These are phyloP conservation scores for Drosophila melanocephala DNA, from an alignment of 2,888 invertebrate genomes.

Conservation along the genomic window DNA sequence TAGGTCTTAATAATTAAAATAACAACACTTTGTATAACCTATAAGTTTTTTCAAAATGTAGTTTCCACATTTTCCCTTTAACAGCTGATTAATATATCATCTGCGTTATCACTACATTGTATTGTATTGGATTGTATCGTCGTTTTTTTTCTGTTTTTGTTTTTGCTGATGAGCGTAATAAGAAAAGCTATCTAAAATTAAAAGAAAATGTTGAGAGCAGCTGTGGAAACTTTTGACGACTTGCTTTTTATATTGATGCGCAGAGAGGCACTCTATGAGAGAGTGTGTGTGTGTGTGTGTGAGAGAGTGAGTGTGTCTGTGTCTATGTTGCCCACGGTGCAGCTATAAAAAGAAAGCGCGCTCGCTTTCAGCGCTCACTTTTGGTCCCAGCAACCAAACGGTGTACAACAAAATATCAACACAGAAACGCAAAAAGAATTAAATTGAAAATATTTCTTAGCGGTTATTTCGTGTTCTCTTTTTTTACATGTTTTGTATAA, in stretches of 20 bases:
- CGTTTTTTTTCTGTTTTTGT: not conserved
- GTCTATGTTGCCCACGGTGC: slow-evolving; percentile 33
- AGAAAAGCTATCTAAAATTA: slow-evolving; percentile 59
- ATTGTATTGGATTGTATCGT: slow-evolving; percentile 6
- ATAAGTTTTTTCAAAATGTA: not conserved
- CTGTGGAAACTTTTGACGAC: slow-evolving; percentile 46
- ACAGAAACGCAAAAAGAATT: slow-evolving; percentile 29
- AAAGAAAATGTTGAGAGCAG: slow-evolving; percentile 64
- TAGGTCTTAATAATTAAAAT: not conserved
- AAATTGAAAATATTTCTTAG: slow-evolving; percentile 9
- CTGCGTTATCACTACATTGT: slow-evolving; percentile 50
- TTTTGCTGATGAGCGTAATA: slow-evolving; percentile 22
- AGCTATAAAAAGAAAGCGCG: slow-evolving; percentile 75
- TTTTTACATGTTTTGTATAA: slow-evolving; percentile 32
- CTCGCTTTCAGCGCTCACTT: slow-evolving; percentile 82
- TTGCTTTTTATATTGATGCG: slow-evolving; percentile 38
- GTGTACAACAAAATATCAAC: slow-evolving; percentile 59
- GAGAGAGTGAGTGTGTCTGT: slow-evolving; percentile 7
- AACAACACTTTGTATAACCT: not conserved
- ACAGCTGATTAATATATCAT: slow-evolving; percentile 9
- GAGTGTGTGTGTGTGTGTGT: slow-evolving; percentile 7
- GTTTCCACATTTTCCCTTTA: not conserved
- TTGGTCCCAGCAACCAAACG: slow-evolving; percentile 83
- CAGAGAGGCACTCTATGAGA: slow-evolving; percentile 32
- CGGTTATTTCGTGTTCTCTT: slow-evolving; percentile 22